phyloP scores from a whole-genome alignment of 2,888 invertebrate species.

The Cheilosia grossa region DNA sequence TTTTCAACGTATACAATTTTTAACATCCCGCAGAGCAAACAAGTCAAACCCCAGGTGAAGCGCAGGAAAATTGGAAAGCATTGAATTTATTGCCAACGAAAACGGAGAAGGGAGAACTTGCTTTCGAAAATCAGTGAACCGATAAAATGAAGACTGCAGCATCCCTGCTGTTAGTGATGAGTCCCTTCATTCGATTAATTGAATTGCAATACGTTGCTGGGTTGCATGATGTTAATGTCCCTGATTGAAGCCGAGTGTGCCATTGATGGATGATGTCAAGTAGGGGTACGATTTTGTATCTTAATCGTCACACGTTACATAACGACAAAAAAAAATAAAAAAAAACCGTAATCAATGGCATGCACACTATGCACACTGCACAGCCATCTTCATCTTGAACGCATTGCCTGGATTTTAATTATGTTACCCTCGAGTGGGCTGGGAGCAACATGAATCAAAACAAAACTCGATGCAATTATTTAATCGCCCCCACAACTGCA shows the following conservation, averaged over 20 bases:
- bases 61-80: background rate
- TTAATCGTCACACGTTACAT: background rate
- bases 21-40: constrained; percentile 13
- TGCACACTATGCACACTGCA: too few relatives aligned
- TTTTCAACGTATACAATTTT: constrained; percentile 23
- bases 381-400: constrained; percentile 17
- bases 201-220: constrained; percentile 54
- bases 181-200: constrained; percentile 60
- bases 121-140: constrained; percentile 61
- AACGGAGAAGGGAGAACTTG: constrained; percentile 8
- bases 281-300: constrained; percentile 19
- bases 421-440: constrained; percentile 40
- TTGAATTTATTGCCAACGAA: constrained; percentile 35
- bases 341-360: background rate
- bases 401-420: constrained; percentile 38
- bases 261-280: constrained; percentile 44
- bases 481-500: constrained; percentile 50
- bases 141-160: constrained; percentile 37
- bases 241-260: constrained; percentile 31
- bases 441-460: constrained; percentile 46
- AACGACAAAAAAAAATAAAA: background rate
- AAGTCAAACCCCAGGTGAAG: constrained; percentile 7
- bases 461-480: constrained; percentile 50
- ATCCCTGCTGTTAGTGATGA: constrained; percentile 41
- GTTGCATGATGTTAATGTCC: constrained; percentile 6